phyloP scores from a whole-genome alignment of 2,797 vertebrate species.

The Centroberyx gerrardi region DNA sequence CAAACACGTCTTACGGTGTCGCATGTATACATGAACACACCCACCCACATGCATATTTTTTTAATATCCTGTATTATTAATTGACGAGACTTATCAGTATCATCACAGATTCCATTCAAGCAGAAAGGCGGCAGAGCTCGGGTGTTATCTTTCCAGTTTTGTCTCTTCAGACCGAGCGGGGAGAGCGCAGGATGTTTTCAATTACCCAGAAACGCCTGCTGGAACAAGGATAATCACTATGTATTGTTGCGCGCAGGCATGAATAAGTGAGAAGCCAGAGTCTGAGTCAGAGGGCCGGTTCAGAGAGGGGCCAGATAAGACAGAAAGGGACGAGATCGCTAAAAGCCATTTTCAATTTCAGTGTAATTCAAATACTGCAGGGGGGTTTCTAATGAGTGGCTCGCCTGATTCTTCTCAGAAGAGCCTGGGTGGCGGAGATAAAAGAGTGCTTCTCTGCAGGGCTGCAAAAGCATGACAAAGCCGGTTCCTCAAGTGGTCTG shows the following conservation, averaged over 20 bases:
- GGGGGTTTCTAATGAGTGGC: constrained; percentile 48
- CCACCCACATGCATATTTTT: background rate
- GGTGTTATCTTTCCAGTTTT: constrained; percentile 12
- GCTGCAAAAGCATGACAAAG: constrained; percentile 39
- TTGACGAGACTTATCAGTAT: constrained; percentile 8
- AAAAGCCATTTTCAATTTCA: constrained; percentile 53
- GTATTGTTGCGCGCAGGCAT: constrained; percentile 27
- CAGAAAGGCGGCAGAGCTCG: background rate
- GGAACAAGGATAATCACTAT: constrained; percentile 23
- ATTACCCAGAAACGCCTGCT: constrained; percentile 47
- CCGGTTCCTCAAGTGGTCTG: constrained; percentile 33
- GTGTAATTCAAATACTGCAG: constrained; percentile 47
- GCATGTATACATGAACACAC: background rate
- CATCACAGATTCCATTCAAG: constrained; percentile 5
- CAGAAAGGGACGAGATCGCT: constrained; percentile 34
- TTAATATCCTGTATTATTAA: constrained; percentile 22
- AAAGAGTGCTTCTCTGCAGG: constrained; percentile 58
- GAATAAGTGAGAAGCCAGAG: constrained; percentile 31
- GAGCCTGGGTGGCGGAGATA: constrained; percentile 27
- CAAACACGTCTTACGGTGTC: background rate
- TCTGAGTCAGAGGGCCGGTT: constrained; percentile 50
- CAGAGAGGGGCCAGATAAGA: constrained; percentile 32
- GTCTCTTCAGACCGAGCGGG: background rate
- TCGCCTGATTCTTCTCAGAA: constrained; percentile 54
- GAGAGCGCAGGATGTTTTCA: constrained; percentile 36